A percentile compares a stretch with the other conserved stretches of the same genome.
Conservation (phyloP, 2,888 invertebrate genomes). For the Plagodis pulveraria region DNA sequence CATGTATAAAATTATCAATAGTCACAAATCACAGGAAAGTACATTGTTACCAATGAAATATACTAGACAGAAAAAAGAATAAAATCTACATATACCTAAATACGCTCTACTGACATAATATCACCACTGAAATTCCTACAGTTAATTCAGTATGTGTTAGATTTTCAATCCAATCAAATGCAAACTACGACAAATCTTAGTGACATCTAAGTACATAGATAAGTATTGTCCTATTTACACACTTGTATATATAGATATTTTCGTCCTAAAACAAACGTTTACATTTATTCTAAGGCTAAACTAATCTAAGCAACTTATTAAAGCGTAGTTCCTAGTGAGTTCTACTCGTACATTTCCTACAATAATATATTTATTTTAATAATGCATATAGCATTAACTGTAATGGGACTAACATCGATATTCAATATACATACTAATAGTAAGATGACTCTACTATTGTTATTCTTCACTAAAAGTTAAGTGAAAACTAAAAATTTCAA, state of each 20-base stretch:
- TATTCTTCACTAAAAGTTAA: neutral
- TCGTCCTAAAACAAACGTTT: conserved; percentile 49
- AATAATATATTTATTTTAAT: conserved; percentile 9
- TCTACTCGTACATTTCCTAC: conserved; percentile 30
- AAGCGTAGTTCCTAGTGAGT: conserved; percentile 54
- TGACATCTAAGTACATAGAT: conserved; percentile 41
- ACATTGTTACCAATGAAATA: conserved; percentile 41
- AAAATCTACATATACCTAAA: conserved; percentile 61
- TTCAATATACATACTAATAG: conserved; percentile 40
- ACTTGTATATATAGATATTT: conserved; percentile 34
- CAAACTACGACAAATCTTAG: conserved; percentile 32
- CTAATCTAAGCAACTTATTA: conserved; percentile 59
- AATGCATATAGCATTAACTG: conserved; percentile 29
- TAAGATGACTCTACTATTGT: conserved; percentile 10
- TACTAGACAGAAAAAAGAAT: conserved; percentile 62
- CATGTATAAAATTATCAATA: conserved; percentile 79
- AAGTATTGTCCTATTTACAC: conserved; percentile 38
- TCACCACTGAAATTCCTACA: conserved; percentile 61
- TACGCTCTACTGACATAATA: conserved; percentile 63
- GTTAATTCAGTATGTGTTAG: conserved; percentile 15
- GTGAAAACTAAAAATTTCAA: neutral
- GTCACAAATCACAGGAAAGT: conserved; percentile 82
- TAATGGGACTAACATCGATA: conserved; percentile 11
- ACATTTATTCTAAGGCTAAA: conserved; percentile 61
- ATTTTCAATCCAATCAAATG: conserved; percentile 36